Evolutionary conservation across 2,888 invertebrate genomes (phyloP).

Genomic region (Stenolophus ochropezus): DNA sequence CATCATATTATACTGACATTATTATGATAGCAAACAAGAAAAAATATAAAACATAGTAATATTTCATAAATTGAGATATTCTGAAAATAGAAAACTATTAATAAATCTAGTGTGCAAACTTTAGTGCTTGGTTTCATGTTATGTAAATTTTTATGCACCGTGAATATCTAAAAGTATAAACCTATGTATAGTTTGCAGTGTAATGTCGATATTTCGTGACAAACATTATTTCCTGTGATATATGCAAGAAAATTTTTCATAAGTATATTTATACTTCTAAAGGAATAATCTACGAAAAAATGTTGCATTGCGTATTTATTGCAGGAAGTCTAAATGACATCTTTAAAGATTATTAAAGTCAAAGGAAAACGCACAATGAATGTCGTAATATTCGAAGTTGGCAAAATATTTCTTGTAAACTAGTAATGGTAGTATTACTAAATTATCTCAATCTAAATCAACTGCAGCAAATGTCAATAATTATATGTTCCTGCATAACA

Average conservation of each 20-base stretch:
- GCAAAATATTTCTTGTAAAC: no score
- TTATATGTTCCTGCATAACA: no score
- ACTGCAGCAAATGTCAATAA: no score
- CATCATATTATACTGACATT: not conserved
- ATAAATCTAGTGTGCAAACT: not conserved
- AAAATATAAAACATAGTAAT: not conserved
- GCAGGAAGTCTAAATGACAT: not conserved
- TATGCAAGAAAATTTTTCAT: not conserved
- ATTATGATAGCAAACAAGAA: not conserved
- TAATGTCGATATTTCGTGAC: slow-evolving; percentile 7
- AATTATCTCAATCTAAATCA: no score
- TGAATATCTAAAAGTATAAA: not conserved
- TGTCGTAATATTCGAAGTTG: no score
- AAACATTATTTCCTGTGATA: not conserved
- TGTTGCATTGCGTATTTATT: not conserved
- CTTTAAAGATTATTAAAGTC: not conserved
- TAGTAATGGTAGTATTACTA: no score
- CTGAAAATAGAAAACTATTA: not conserved
- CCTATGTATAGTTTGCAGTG: not conserved
- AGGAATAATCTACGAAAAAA: not conserved
- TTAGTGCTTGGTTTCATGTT: not conserved
- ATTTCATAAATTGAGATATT: not conserved
- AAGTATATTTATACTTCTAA: not conserved
- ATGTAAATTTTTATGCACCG: slow-evolving; percentile 2
- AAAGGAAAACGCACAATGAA: no score